phyloP scores from a whole-genome alignment of 1,140 invertebrate genomes.

The Meloidogyne chitwoodi region DNA sequence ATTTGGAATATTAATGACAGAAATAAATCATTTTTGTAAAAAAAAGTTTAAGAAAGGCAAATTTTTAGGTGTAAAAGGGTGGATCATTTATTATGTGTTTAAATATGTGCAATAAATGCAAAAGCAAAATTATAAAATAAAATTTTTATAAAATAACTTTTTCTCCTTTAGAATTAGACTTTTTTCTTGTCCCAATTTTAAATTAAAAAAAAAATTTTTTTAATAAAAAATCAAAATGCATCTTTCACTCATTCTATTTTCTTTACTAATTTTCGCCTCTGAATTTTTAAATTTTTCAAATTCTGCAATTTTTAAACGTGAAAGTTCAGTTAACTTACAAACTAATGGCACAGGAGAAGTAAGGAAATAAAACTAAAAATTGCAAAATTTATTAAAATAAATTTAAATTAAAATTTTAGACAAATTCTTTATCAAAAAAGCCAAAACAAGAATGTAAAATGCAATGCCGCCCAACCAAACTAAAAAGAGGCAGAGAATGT shows the following conservation, averaged over 20 bases:
- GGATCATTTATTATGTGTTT: background rate
- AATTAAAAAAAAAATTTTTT: background rate
- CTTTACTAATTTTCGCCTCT: background rate
- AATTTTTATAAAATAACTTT: background rate
- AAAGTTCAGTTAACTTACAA: background rate
- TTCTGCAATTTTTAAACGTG: background rate
- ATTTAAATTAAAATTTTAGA: too few relatives aligned
- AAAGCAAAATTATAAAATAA: too few relatives aligned
- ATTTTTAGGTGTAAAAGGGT: background rate
- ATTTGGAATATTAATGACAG: background rate
- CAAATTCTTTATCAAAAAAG: background rate
- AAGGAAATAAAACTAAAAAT: too few relatives aligned
- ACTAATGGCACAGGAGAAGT: background rate
- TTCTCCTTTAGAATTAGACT: background rate
- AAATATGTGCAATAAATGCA: background rate
- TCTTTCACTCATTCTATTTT: background rate
- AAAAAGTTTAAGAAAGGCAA: background rate
- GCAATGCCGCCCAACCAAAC: background rate
- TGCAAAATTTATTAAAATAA: too few relatives aligned
- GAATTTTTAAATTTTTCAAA: background rate
- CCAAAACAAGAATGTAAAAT: background rate
- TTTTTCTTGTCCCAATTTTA: background rate
- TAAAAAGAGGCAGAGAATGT: background rate
- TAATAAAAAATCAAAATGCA: background rate
- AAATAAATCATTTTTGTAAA: background rate